Evolutionary conservation across 64 coral and sea anemone genomes (phyloP).

Genomic region (Montipora sp.): DNA sequence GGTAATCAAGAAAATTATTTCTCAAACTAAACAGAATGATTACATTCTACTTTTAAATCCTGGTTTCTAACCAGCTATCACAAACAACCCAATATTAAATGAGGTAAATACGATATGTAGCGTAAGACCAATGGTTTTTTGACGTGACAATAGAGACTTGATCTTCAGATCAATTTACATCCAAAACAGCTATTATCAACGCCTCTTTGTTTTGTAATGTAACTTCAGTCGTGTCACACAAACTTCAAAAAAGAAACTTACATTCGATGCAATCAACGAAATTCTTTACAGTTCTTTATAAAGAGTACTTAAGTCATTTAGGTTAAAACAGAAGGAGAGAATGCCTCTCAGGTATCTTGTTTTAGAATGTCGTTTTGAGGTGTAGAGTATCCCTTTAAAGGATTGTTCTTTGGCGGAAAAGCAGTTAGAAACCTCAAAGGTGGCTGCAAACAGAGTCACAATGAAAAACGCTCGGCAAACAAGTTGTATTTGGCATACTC

Average conservation of each 20-base stretch:
- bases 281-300: no score
- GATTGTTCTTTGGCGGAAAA: no score
- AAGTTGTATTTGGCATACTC: no score
- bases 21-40: background rate
- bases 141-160: slow-evolving; percentile 30
- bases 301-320: no score
- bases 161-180: slow-evolving; percentile 52
- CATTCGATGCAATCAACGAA: no score
- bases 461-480: no score
- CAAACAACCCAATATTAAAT: background rate
- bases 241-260: background rate
- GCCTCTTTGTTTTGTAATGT: slow-evolving; percentile 8
- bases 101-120: background rate
- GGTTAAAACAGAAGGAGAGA: no score
- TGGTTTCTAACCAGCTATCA: background rate
- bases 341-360: no score
- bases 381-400: no score
- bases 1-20: background rate
- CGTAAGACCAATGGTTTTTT: background rate
- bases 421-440: no score
- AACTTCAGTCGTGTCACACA: background rate
- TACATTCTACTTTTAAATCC: background rate
- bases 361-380: no score
- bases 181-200: slow-evolving; percentile 5
- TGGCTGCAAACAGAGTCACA: no score